phyloP scores from a whole-genome alignment of 2,113 vertebrate genomes.

The Turnix velox region DNA sequence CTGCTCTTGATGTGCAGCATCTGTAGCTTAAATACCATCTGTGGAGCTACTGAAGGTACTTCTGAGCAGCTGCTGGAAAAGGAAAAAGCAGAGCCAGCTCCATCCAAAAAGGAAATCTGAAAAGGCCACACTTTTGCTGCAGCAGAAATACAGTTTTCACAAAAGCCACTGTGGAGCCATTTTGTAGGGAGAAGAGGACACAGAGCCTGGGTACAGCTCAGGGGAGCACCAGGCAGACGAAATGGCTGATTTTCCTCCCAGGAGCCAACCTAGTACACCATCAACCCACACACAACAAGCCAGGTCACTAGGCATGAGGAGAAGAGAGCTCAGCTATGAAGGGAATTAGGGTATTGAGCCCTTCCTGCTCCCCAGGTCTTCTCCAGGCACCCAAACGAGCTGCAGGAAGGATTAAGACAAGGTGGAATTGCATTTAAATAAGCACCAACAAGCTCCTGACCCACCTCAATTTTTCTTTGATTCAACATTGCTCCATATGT shows the following conservation, averaged over 20 bases:
- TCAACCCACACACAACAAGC: fast-evolving
- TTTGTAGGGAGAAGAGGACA: not conserved
- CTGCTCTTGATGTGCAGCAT: not conserved
- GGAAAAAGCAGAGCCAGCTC: not conserved
- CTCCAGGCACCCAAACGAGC: not conserved
- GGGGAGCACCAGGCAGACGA: not conserved
- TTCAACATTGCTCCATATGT: not conserved
- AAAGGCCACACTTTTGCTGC: not conserved
- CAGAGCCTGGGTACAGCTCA: not conserved
- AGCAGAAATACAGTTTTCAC: not conserved
- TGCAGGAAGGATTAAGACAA: no score
- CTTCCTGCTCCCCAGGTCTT: not conserved
- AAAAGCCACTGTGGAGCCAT: fast-evolving
- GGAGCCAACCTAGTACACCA: not conserved
- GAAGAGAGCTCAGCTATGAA: not conserved
- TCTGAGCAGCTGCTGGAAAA: not conserved
- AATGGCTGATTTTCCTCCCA: not conserved
- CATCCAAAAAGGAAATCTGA: not conserved
- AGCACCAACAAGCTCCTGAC: not conserved
- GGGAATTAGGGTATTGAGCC: not conserved
- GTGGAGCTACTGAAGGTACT: not conserved
- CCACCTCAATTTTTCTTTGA: not conserved
- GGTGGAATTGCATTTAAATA: not conserved
- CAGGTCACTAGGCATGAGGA: not conserved
- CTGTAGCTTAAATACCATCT: not conserved